phyloP scores from a whole-genome alignment of 1,140 invertebrate species.

The Scylla paramamosain region DNA sequence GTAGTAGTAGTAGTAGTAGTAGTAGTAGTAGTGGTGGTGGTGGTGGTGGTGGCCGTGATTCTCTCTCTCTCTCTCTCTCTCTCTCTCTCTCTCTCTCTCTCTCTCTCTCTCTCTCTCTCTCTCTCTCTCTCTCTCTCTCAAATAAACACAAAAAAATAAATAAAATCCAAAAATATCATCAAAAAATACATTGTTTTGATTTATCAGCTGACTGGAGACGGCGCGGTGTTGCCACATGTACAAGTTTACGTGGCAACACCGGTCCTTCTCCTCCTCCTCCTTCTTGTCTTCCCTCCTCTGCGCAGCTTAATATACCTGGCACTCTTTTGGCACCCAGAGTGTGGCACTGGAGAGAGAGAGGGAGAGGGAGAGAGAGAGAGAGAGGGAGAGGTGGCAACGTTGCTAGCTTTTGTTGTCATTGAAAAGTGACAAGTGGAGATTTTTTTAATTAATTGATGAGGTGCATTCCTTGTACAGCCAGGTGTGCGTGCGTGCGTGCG shows the following conservation, averaged over 20 bases:
- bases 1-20: conserved; percentile 6
- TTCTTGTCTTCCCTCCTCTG: neutral
- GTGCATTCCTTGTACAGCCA: neutral
- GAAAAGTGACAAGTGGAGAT: neutral
- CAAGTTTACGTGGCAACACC: no score
- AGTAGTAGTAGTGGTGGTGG: neutral
- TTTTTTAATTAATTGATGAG: neutral
- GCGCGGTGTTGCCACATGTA: no score
- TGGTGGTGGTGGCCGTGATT: neutral
- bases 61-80: neutral
- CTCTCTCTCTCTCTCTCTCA: neutral
- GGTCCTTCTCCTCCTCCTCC: neutral
- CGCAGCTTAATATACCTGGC: neutral
- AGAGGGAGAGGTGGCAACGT: neutral
- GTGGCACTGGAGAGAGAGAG: neutral
- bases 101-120: neutral
- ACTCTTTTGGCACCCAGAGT: neutral
- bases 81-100: neutral
- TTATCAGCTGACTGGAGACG: no score
- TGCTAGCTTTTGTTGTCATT: neutral
- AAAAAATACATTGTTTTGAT: no score
- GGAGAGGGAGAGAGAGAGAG: neutral
- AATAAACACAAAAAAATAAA: no score
- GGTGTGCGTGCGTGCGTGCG: neutral
- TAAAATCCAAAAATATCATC: no score